Evolutionary conservation across 2,888 invertebrate genomes (phyloP).

Genomic region (Rhamnusium bicolor): DNA sequence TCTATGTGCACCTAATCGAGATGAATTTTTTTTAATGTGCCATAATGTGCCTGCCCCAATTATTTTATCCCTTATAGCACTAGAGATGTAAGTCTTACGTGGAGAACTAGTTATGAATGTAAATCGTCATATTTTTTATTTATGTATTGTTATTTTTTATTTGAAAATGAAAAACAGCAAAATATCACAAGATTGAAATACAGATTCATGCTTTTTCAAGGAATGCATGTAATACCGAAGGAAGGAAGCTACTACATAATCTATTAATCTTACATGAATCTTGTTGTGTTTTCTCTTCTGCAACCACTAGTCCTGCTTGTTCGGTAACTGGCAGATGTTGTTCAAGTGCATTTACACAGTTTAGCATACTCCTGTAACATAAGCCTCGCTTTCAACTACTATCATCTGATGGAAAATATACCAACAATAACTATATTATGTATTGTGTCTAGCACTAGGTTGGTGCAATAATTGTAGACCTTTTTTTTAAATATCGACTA

Average conservation of each 20-base stretch:
- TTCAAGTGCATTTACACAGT: constrained; percentile 94
- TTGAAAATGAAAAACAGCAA: background rate
- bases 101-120: too few species aligned
- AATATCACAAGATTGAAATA: constrained; percentile 1
- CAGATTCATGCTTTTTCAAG: constrained; percentile 27
- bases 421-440: constrained; percentile 15
- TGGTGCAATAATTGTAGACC: constrained; percentile 21
- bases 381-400: constrained; percentile 47
- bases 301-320: constrained; percentile 84
- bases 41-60: too few species aligned
- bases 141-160: too few species aligned
- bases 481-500: too few species aligned
- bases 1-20: too few species aligned
- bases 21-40: too few species aligned
- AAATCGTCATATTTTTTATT: too few species aligned
- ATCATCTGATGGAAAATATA: constrained; percentile 22
- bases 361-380: constrained; percentile 92
- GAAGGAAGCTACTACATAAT: constrained; percentile 24
- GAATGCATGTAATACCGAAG: constrained; percentile 22
- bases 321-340: constrained; percentile 87
- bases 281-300: constrained; percentile 85
- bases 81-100: too few species aligned
- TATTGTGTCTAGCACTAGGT: constrained; percentile 25
- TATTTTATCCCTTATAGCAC: too few species aligned
- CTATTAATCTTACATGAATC: constrained; percentile 81